Conservation (phyloP, 2,797 vertebrate genomes). For the Sciurus vulgaris region DNA sequence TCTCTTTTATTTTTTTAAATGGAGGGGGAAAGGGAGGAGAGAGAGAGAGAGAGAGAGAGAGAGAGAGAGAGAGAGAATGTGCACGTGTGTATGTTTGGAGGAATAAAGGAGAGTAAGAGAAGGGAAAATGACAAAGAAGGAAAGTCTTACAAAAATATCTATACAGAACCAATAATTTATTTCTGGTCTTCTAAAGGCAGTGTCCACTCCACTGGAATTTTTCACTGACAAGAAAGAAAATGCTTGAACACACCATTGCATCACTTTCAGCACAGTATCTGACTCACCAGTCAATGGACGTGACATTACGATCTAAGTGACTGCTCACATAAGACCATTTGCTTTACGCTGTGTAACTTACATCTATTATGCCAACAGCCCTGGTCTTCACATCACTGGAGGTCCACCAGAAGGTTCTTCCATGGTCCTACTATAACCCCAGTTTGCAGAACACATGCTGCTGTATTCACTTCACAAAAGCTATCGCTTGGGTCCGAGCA, state of each 20-base stretch:
- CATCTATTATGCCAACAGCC: not conserved
- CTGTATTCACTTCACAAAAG: not conserved
- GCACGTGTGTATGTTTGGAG: not conserved
- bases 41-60: not conserved
- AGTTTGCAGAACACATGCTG: not conserved
- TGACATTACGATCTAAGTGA: constrained; percentile 27
- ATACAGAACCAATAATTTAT: not conserved
- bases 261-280: not conserved
- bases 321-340: not conserved
- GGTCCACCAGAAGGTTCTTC: not conserved
- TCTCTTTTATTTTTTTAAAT: not conserved
- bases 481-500: not conserved
- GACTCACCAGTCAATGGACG: constrained; percentile 18
- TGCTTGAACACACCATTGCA: not conserved
- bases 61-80: not conserved
- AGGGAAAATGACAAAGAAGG: constrained; percentile 21
- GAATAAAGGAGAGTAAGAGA: not conserved
- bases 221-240: constrained; percentile 60
- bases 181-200: constrained; percentile 28
- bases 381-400: not conserved
- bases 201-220: not conserved
- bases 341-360: not conserved
- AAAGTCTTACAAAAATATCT: not conserved
- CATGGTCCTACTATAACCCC: not conserved
- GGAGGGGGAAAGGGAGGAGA: not conserved